Evolutionary conservation across 2,113 vertebrate genomes (phyloP).

Genomic region (Coreoperca whiteheadi): DNA sequence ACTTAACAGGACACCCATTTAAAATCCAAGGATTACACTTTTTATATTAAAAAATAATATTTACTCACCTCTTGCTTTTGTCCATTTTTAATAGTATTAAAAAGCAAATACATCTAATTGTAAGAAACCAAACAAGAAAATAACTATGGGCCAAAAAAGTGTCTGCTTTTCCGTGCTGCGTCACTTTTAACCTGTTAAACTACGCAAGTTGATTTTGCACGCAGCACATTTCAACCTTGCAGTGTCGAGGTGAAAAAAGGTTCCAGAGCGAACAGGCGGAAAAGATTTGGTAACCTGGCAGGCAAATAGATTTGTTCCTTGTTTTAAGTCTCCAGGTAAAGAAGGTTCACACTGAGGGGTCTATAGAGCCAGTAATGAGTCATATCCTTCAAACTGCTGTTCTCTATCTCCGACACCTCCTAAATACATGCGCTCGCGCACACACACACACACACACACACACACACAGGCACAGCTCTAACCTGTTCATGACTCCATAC

Average conservation of each 20-base stretch:
- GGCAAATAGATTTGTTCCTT: slow-evolving; percentile 57
- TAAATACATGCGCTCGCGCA: slow-evolving; percentile 46
- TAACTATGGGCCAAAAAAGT: too few species aligned
- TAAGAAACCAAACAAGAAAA: neutral
- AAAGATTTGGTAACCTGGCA: slow-evolving; percentile 52
- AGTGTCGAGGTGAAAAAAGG: slow-evolving; percentile 12
- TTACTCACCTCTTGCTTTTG: neutral
- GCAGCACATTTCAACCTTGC: slow-evolving; percentile 22
- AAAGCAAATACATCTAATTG: neutral
- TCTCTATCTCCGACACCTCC: slow-evolving; percentile 70
- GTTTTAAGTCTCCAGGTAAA: slow-evolving; percentile 43
- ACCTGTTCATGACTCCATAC: slow-evolving; percentile 65
- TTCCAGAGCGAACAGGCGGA: slow-evolving; percentile 19
- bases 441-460: neutral
- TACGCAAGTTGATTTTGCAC: neutral
- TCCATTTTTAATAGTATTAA: neutral
- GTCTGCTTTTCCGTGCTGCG: neutral
- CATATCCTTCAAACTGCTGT: slow-evolving; percentile 69
- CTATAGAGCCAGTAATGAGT: slow-evolving; percentile 70
- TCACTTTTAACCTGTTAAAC: slow-evolving; percentile 17
- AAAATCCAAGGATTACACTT: neutral
- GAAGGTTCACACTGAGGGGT: slow-evolving; percentile 38
- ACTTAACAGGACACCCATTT: neutral
- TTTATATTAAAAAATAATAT: neutral
- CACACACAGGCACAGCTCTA: slow-evolving; percentile 41